Percentiles rank a stretch among this genome's conserved stretches.
phyloP scores from a whole-genome alignment of 2,113 vertebrate genomes.

The Passer montanus region DNA sequence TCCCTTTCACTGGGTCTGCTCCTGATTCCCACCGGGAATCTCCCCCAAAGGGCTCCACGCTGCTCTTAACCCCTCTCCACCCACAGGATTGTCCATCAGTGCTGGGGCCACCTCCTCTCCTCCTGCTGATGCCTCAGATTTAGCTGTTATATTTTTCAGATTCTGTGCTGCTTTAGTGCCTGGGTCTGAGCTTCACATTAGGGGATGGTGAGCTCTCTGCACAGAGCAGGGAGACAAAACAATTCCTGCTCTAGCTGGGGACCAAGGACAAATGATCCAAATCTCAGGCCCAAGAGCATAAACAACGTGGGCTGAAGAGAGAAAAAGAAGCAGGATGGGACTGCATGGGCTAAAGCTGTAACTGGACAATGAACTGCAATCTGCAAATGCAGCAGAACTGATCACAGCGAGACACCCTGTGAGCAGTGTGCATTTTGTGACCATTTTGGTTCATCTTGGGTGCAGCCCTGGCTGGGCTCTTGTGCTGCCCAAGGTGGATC shows the following conservation, averaged over 20 bases:
- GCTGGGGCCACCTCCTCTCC: not conserved
- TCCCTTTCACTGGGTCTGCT: not conserved
- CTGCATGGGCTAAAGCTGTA: not conserved
- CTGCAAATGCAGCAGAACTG: not conserved
- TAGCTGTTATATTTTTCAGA: not conserved
- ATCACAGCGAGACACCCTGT: not conserved
- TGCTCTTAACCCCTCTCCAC: not conserved
- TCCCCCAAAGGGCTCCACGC: rapidly evolving
- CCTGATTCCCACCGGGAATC: not conserved
- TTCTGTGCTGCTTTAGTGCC: not conserved
- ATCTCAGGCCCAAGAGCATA: not conserved
- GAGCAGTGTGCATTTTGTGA: rapidly evolving
- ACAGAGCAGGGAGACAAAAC: not conserved
- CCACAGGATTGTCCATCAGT: rapidly evolving
- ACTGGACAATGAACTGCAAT: not conserved
- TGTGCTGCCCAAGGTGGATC: not conserved
- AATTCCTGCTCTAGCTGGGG: not conserved
- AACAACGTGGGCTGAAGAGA: not conserved
- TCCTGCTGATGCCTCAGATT: not conserved
- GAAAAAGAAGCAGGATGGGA: not conserved
- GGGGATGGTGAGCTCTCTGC: not conserved
- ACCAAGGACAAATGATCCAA: not conserved
- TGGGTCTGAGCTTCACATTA: rapidly evolving
- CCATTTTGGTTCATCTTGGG: not conserved
- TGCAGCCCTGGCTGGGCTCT: not conserved